Evolutionary conservation across 2,797 vertebrate genomes (phyloP).

Genomic region (Morelia viridis): DNA sequence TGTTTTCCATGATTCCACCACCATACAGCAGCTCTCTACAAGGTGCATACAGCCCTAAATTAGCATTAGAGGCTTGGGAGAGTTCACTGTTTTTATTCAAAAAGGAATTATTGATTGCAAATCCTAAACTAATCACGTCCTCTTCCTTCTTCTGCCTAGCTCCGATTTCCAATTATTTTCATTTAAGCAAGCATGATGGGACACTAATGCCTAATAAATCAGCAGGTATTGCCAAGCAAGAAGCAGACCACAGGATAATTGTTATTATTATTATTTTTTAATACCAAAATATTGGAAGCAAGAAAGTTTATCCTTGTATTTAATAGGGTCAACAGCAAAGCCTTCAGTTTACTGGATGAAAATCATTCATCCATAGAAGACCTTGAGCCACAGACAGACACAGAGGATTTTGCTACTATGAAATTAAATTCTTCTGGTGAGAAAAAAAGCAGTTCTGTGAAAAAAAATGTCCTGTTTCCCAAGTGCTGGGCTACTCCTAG

Average conservation of each 20-base stretch:
- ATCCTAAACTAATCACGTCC: neutral
- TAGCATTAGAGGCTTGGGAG: neutral
- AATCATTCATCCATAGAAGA: neutral
- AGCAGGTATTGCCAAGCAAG: neutral
- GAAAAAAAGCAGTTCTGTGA: neutral
- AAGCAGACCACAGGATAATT: neutral
- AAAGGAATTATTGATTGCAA: neutral
- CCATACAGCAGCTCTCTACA: neutral
- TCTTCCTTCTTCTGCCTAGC: neutral
- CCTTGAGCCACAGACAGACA: neutral
- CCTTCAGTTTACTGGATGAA: neutral
- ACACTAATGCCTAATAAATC: slow-evolving; percentile 5
- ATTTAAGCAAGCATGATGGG: neutral
- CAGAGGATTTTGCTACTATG: fast-evolving
- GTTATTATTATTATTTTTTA: neutral
- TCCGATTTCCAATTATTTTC: neutral
- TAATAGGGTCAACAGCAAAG: neutral
- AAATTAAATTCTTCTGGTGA: neutral
- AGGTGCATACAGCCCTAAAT: neutral
- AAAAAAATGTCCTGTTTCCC: neutral
- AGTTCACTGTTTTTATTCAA: neutral
- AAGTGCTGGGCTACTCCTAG: neutral
- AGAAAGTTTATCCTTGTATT: neutral
- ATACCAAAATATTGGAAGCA: neutral
- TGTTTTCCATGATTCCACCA: neutral